Conservation (phyloP, 2,113 vertebrate genomes). For the Eupsittula cactorum region DNA sequence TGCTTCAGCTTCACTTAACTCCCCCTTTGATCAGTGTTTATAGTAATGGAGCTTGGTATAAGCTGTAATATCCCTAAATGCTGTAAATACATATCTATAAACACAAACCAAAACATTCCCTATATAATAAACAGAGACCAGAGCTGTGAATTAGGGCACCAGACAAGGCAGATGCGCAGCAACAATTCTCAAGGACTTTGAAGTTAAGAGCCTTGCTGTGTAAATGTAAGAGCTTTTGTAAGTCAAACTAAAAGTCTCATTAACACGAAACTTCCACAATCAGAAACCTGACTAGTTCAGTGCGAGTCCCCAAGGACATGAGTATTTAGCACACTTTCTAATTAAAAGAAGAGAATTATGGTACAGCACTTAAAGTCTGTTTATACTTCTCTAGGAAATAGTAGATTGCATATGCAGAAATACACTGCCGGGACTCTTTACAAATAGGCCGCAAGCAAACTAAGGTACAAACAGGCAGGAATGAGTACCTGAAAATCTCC, state of each 20-base stretch:
- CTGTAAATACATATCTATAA: conserved; percentile 51
- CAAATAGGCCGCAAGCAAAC: neutral
- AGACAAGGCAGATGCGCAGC: conserved; percentile 59
- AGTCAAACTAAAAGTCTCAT: conserved; percentile 71
- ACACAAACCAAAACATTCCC: conserved; percentile 53
- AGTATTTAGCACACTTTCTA: conserved; percentile 63
- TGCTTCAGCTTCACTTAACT: conserved; percentile 29
- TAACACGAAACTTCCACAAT: conserved; percentile 47
- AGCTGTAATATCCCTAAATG: conserved; percentile 53
- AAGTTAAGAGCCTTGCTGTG: conserved; percentile 68
- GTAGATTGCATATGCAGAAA: neutral
- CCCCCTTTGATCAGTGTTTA: conserved; percentile 54
- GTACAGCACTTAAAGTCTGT: conserved; percentile 20
- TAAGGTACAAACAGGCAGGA: neutral
- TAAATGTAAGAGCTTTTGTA: conserved; percentile 65
- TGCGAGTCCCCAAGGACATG: conserved; percentile 18
- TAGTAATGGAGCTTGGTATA: conserved; percentile 30
- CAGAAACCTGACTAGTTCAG: conserved; percentile 66
- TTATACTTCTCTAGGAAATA: neutral
- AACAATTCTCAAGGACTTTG: conserved; percentile 66
- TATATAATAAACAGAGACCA: conserved; percentile 22
- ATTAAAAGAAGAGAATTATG: conserved; percentile 59
- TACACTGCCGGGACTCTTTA: neutral
- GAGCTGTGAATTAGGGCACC: conserved; percentile 15
- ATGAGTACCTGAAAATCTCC: neutral